Evolutionary conservation across 2,888 invertebrate genomes (phyloP).

Genomic region (Julus scanicus): DNA sequence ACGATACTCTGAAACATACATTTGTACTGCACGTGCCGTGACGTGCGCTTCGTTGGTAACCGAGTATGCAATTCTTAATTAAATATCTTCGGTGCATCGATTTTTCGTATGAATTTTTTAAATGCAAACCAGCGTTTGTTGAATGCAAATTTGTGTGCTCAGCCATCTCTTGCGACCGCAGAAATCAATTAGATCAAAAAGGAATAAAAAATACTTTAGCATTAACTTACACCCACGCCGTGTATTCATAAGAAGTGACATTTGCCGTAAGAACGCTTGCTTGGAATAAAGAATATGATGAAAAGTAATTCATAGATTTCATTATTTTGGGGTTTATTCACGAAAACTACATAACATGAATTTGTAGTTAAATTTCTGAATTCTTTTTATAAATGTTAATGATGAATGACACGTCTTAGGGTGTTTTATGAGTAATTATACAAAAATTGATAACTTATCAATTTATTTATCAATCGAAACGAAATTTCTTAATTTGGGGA

Average conservation of each 20-base stretch:
- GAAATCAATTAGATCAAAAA: conserved; percentile 31
- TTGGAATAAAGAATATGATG: too few species aligned
- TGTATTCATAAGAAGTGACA: background rate
- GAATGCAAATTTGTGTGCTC: background rate
- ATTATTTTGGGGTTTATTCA: too few species aligned
- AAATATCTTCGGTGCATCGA: background rate
- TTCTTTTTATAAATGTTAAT: too few species aligned
- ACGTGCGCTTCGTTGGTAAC: background rate
- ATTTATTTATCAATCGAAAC: too few species aligned
- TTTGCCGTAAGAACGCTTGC: background rate
- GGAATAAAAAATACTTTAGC: background rate
- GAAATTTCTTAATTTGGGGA: too few species aligned
- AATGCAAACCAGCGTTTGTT: background rate
- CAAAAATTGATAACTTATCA: too few species aligned
- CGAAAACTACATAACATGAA: too few species aligned
- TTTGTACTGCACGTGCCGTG: background rate
- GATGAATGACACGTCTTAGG: too few species aligned
- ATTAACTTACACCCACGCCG: background rate
- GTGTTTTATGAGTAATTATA: too few species aligned
- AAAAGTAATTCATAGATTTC: too few species aligned
- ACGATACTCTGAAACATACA: background rate
- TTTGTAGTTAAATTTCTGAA: too few species aligned
- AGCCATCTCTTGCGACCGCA: background rate
- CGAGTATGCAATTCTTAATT: conserved; percentile 7
- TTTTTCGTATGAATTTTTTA: background rate